These are phyloP conservation scores for Apodemus agrarius DNA, from an alignment of 2,797 vertebrate species.

Conservation along the genomic window DNA sequence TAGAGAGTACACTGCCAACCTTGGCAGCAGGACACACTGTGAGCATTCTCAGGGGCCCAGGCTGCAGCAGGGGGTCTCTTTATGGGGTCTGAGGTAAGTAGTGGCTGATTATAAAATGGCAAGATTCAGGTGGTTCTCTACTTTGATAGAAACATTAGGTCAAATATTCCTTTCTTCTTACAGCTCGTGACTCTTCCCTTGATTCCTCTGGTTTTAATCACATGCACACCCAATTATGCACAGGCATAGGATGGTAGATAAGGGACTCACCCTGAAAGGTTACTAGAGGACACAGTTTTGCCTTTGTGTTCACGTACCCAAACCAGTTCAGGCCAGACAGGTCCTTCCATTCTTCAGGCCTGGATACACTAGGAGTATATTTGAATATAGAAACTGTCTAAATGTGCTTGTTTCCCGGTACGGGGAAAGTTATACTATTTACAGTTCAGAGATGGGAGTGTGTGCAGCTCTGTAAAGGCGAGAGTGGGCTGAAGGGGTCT, in stretches of 20 bases:
- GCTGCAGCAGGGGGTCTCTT: not conserved
- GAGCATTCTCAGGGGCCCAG: not conserved
- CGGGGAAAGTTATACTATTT: not conserved
- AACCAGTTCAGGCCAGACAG: not conserved
- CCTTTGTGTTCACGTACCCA: not conserved
- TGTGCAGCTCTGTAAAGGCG: not conserved
- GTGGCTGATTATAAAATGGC: not conserved
- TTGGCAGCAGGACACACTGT: too few species aligned
- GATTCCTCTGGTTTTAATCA: not conserved
- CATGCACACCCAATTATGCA: not conserved
- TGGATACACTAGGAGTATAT: not conserved
- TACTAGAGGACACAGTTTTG: not conserved
- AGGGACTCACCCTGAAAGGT: too few species aligned
- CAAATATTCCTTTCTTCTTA: not conserved
- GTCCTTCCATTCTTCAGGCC: not conserved
- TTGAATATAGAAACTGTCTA: not conserved
- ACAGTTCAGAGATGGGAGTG: not conserved
- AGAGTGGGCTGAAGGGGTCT: not conserved
- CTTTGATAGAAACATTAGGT: not conserved
- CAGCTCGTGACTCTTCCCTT: not conserved
- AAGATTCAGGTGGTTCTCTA: not conserved
- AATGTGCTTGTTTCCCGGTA: not conserved
- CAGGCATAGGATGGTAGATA: not conserved
- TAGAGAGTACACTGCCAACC: not conserved
- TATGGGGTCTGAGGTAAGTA: not conserved